Evolutionary conservation across 2,888 invertebrate species (phyloP).

Genomic region (Volucella zonaria): DNA sequence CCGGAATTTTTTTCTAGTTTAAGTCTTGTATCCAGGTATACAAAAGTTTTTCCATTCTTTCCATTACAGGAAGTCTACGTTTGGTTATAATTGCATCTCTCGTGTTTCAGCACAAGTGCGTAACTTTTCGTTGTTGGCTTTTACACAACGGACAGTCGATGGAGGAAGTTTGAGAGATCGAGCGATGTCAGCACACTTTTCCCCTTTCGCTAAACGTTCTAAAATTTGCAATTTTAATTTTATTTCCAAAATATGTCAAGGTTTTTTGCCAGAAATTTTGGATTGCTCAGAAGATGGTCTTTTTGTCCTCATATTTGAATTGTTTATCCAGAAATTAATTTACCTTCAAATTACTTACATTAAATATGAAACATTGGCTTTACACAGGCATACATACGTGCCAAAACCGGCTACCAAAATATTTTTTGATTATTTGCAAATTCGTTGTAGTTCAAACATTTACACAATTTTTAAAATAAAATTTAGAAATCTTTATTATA

Average conservation of each 20-base stretch:
- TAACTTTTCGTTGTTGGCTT: neutral
- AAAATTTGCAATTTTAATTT: neutral
- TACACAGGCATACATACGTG: no score
- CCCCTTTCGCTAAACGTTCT: neutral
- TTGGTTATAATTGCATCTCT: neutral
- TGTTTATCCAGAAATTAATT: neutral
- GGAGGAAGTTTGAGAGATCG: neutral
- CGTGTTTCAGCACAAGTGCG: neutral
- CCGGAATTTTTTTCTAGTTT: neutral
- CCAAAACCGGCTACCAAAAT: no score
- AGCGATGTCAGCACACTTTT: neutral
- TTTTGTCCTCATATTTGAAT: neutral
- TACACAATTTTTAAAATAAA: no score
- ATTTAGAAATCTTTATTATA: no score
- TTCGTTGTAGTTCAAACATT: no score
- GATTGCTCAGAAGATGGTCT: neutral
- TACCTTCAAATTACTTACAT: no score
- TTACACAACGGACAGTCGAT: neutral
- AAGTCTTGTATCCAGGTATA: neutral
- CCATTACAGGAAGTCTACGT: neutral
- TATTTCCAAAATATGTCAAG: neutral
- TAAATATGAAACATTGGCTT: no score
- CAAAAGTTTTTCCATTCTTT: slow-evolving; percentile 1
- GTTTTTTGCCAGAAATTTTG: neutral
- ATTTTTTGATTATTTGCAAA: no score